Percentiles rank a stretch among this genome's conserved stretches.
phyloP scores from a whole-genome alignment of 2,113 vertebrate genomes.

The Tetrax tetrax region DNA sequence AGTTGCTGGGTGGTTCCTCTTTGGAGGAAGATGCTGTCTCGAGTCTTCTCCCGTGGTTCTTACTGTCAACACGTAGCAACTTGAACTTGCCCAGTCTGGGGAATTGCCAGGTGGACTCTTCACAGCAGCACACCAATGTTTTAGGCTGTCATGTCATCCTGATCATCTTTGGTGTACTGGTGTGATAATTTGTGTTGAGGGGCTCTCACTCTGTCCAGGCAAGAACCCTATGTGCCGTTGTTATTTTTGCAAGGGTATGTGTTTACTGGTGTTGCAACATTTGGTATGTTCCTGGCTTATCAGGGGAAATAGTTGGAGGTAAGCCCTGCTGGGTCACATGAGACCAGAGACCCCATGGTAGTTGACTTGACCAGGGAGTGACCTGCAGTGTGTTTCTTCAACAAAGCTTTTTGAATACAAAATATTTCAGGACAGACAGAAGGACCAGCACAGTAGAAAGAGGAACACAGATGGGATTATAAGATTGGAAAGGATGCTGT shows the following conservation, averaged over 20 bases:
- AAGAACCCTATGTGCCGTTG: not conserved
- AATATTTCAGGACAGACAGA: not conserved
- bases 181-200: not conserved
- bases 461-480: not conserved
- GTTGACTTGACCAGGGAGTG: not conserved
- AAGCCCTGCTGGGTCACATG: not conserved
- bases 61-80: not conserved
- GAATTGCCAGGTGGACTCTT: not conserved
- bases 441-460: not conserved
- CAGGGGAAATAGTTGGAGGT: not conserved
- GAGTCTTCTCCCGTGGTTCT: not conserved
- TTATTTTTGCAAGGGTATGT: not conserved
- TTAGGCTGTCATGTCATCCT: not conserved
- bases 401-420: not conserved
- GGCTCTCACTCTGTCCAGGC: not conserved
- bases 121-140: not conserved
- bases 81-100: not conserved
- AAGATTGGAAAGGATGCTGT: not conserved
- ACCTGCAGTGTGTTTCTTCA: not conserved
- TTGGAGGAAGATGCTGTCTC: not conserved
- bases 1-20: not conserved
- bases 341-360: not conserved
- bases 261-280: not conserved
- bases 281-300: not conserved
- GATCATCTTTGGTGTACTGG: not conserved